Evolutionary conservation across 2,113 vertebrate species (phyloP), one percentile per base, ranked within the genome.

Genomic region (Perognathus longimembris): DNA sequence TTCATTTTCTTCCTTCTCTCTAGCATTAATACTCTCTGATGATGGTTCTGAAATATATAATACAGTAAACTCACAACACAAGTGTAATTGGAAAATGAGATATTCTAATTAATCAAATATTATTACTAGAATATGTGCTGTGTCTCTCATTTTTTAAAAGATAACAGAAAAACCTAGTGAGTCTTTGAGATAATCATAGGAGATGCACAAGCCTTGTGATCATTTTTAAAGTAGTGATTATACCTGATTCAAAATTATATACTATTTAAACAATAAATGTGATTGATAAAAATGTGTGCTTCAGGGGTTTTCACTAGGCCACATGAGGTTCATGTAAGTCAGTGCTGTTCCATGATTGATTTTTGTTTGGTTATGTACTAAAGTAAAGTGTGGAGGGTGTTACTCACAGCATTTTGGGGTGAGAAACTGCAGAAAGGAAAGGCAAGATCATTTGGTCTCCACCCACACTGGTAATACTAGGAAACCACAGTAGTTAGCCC

Each of bases 1-100:
- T 85, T 95, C 57, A 71, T 71, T 84, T 80, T 89, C 50, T 82
- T 81, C n/a, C n/a, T 75, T 81, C 82, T 86, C 70, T 86, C 26
- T 15, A 45, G 4, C 50, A 70, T 32, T 69, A 64, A 63, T 74
- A 69, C 12, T 94, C 66, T 83, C 32, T 32, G 42, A 5, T 50
- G 34, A 84, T 69, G 30, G 54, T 5, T 75, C n/a, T 92, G 11
- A 94, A 90, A 82, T 79, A 66, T 15, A 30, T 34, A 74, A 59
- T 78, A 26, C 5, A 36, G 5, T 77, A 70, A 93, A 92, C 67
- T 81, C 38, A 80, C 81, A 28, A 74, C 26, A 34, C 14, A 70
- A 12, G 4, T 54, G 10, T 88, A 6, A 81, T 6, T 89, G 1
- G 34, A 61, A 75, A 86, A 75, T 83, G 28, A 66, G 59, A 40